A percentile compares a stretch with the other conserved stretches of the same genome.
phyloP scores from a whole-genome alignment of 2,113 vertebrate species.

The Oryctolagus cuniculus region mOryCun1.1 NC_091438.1:134667501-134668000 shows the following conservation, averaged over 20 bases:
- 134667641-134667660: background rate
- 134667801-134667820: background rate
- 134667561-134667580: conserved; percentile 55
- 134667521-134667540: conserved; percentile 63
- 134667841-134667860: background rate
- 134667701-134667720: background rate
- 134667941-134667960: conserved; percentile 64
- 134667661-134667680: background rate
- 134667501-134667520: conserved; percentile 75
- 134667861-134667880: background rate
- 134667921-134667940: conserved; percentile 55
- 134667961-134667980: conserved; percentile 70
- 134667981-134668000: conserved; percentile 70
- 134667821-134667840: background rate
- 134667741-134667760: background rate
- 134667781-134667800: background rate
- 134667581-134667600: conserved; percentile 50
- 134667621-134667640: conserved; percentile 21
- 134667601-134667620: background rate
- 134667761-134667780: background rate
- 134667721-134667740: background rate
- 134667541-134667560: background rate
- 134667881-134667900: conserved; percentile 13
- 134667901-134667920: conserved; percentile 30
- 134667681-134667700: background rate